These are phyloP conservation scores for Hyles vespertilio DNA, from an alignment of 1,140 invertebrate genomes.

Conservation along the genomic window DNA sequence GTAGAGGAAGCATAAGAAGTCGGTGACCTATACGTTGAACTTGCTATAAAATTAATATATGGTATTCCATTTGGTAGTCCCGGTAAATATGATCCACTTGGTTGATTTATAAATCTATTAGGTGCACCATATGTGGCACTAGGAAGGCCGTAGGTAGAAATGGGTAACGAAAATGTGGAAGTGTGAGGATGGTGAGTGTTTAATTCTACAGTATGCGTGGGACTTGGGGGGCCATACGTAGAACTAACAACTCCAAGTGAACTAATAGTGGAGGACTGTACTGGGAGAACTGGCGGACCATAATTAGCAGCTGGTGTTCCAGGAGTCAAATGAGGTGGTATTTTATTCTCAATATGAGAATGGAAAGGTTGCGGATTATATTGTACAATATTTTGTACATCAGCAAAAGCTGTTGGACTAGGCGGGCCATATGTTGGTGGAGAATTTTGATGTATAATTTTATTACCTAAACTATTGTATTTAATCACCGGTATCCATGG, in stretches of 20 bases:
- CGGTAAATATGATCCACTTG: neutral
- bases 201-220: conserved; percentile 41
- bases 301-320: conserved; percentile 41
- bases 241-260: conserved; percentile 34
- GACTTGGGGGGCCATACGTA: conserved; percentile 60
- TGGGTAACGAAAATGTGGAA: conserved; percentile 33
- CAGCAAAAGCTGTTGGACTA: conserved; percentile 41
- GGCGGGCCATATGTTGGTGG: conserved; percentile 55
- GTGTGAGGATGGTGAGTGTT: conserved; percentile 28
- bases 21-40: neutral
- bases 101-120: neutral
- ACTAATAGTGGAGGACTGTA: conserved; percentile 30
- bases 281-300: conserved; percentile 50
- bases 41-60: neutral
- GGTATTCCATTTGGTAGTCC: neutral
- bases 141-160: conserved; percentile 32
- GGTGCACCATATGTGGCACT: conserved; percentile 5
- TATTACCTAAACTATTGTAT: conserved; percentile 58
- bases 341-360: conserved; percentile 28
- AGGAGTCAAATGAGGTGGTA: conserved; percentile 31
- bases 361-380: conserved; percentile 38
- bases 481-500: conserved; percentile 85
- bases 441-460: conserved; percentile 39
- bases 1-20: conserved; percentile 25
- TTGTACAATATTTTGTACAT: conserved; percentile 29